Evolutionary conservation across 2,888 invertebrate species (phyloP).

Genomic region (Diarsia rubi): DNA sequence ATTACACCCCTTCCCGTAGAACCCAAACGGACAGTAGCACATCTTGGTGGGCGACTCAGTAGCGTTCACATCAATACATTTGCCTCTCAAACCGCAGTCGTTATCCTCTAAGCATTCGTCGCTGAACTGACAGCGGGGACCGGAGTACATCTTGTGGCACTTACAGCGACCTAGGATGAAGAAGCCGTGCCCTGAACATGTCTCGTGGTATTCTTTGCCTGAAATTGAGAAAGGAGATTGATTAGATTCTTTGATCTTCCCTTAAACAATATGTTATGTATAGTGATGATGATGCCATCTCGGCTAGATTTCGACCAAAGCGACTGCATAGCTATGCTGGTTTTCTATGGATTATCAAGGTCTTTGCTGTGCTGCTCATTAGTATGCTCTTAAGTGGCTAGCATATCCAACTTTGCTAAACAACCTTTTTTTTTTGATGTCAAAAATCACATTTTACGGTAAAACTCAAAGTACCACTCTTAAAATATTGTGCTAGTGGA

Average conservation of each 20-base stretch:
- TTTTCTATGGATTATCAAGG: no score
- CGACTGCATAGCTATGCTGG: no score
- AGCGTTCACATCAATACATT: constrained; percentile 95
- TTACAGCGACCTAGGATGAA: constrained; percentile 95
- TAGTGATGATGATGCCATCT: no score
- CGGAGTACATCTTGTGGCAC: constrained; percentile 95
- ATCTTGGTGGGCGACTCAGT: constrained; percentile 95
- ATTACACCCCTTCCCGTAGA: constrained; percentile 96
- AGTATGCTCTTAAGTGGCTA: no score
- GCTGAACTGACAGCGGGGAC: constrained; percentile 95
- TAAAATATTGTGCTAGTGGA: no score
- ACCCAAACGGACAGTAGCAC: constrained; percentile 97
- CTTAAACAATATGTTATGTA: no score
- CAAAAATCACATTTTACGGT: no score
- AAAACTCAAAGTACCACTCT: no score
- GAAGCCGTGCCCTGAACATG: constrained; percentile 96
- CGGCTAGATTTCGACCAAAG: no score
- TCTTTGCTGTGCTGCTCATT: no score
- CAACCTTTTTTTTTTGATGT: no score
- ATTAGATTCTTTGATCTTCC: background rate
- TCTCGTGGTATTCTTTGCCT: constrained; percentile 95
- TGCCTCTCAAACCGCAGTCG: constrained; percentile 97
- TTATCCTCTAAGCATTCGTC: constrained; percentile 96
- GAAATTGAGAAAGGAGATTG: constrained; percentile 63
- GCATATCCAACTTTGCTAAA: no score